Percentiles rank a stretch among this genome's conserved stretches.
phyloP scores from a whole-genome alignment of 1,140 invertebrate species.

The Pogonomyrmex barbatus region DNA sequence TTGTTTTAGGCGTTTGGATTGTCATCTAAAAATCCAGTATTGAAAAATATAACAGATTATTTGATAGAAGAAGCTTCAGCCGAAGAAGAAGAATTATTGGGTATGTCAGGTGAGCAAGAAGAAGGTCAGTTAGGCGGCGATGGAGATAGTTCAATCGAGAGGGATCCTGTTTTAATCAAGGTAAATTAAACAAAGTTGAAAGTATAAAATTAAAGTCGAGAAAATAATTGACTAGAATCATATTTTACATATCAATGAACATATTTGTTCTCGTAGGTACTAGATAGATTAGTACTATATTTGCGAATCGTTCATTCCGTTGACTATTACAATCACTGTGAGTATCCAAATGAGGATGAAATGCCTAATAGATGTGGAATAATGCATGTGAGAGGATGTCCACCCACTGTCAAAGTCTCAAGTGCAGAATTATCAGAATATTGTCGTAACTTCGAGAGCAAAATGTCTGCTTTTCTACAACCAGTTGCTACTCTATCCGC shows the following conservation, averaged over 20 bases:
- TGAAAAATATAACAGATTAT: conserved; percentile 99
- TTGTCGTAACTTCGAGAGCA: conserved; percentile 89
- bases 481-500: conserved; percentile 89
- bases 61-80: conserved; percentile 99
- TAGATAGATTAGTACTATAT: conserved; percentile 96
- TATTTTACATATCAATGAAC: neutral
- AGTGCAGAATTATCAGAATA: conserved; percentile 83
- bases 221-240: neutral
- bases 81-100: conserved; percentile 98
- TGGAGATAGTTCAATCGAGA: conserved; percentile 89
- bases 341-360: conserved; percentile 99
- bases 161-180: conserved; percentile 91
- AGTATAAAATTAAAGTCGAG: conserved; percentile 3
- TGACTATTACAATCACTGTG: conserved; percentile 99
- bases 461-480: conserved; percentile 95
- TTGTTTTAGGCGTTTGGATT: conserved; percentile 89
- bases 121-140: conserved; percentile 86
- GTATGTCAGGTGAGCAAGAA: conserved; percentile 89
- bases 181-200: conserved; percentile 83
- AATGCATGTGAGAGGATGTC: conserved; percentile 97
- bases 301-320: conserved; percentile 98
- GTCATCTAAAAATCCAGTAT: conserved; percentile 96
- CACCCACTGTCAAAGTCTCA: conserved; percentile 92
- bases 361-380: conserved; percentile 99
- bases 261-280: conserved; percentile 85